Evolutionary conservation across 2,113 vertebrate species (phyloP).

Genomic region (Phainopepla nitens): DNA sequence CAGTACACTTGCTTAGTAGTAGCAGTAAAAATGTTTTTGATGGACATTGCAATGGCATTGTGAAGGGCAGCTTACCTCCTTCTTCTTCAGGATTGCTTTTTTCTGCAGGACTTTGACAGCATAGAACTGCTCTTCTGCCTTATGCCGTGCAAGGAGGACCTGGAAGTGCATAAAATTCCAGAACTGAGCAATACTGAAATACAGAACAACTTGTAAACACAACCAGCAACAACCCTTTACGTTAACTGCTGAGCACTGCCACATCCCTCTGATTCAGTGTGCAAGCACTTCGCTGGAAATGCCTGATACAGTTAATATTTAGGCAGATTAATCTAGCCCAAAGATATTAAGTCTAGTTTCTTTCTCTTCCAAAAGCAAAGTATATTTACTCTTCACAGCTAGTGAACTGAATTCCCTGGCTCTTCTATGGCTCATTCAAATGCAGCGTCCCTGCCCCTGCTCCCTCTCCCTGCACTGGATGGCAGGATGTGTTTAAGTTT

Average conservation of each 20-base stretch:
- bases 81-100: slow-evolving; percentile 97
- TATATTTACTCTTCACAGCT: neutral
- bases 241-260: neutral
- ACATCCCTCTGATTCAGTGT: neutral
- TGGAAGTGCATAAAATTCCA: slow-evolving; percentile 35
- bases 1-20: neutral
- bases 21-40: neutral
- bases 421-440: neutral
- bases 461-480: neutral
- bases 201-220: neutral
- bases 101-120: slow-evolving; percentile 98
- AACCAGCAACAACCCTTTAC: neutral
- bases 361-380: neutral
- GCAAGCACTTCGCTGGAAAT: neutral
- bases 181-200: neutral
- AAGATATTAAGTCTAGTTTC: neutral
- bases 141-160: slow-evolving; percentile 93
- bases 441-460: neutral
- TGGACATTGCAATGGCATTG: neutral
- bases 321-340: neutral
- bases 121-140: slow-evolving; percentile 91
- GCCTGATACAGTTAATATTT: neutral
- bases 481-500: neutral
- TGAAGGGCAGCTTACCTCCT: slow-evolving; percentile 80
- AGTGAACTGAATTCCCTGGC: neutral